A percentile compares a stretch with the other conserved stretches of the same genome.
These are phyloP conservation scores for Saguinus imperator DNA, from an alignment of 2,113 vertebrate genomes.

Conservation along the genomic window DNA sequence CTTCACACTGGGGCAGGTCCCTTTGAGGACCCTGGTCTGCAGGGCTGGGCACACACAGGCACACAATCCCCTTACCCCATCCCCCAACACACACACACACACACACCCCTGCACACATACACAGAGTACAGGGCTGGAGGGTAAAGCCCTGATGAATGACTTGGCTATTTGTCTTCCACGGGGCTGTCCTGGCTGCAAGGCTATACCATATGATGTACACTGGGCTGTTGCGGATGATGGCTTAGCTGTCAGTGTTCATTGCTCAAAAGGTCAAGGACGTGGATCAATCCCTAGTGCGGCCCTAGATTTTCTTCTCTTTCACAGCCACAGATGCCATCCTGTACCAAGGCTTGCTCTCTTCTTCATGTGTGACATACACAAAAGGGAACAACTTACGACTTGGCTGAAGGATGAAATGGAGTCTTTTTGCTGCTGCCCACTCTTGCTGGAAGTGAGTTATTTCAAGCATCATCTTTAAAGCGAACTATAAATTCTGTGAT, in stretches of 20 bases:
- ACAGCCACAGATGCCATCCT: background rate
- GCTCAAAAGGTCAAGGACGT: background rate
- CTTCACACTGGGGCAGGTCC: constrained; percentile 60
- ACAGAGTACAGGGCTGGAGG: background rate
- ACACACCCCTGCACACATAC: background rate
- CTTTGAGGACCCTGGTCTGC: constrained; percentile 44
- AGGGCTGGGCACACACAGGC: constrained; percentile 32
- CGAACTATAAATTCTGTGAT: background rate
- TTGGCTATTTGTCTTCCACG: background rate
- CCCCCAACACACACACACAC: background rate
- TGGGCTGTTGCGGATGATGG: background rate
- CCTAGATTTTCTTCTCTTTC: constrained; percentile 24
- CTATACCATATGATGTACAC: background rate
- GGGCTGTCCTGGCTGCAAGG: background rate
- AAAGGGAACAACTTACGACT: background rate
- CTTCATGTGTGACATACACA: background rate
- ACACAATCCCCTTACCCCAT: background rate
- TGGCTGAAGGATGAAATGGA: background rate
- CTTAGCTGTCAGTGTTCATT: background rate
- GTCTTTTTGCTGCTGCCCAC: background rate
- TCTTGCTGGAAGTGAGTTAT: background rate
- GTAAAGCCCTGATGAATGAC: background rate
- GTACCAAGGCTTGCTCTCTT: background rate
- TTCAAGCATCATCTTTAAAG: background rate
- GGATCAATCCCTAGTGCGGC: background rate